Conservation (phyloP, 1,140 invertebrate species). For the Papilio xuthus region DNA sequence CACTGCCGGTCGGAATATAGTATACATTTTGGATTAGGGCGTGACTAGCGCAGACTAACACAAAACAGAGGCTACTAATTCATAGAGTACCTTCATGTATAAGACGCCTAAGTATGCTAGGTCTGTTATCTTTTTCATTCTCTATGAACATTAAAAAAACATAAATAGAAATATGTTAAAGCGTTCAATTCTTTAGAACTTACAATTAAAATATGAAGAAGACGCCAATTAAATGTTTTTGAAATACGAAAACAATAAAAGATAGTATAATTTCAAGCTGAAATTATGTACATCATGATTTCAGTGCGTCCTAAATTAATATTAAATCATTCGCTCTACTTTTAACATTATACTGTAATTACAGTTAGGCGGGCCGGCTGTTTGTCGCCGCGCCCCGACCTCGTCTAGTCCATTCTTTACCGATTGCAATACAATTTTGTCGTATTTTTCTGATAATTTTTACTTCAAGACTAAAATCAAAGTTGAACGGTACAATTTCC, state of each 20-base stretch:
- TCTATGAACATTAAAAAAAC: no score
- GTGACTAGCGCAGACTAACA: slow-evolving; percentile 55
- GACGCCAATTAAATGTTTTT: no score
- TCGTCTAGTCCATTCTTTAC: slow-evolving; percentile 40
- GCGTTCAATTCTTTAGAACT: no score
- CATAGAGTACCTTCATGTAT: slow-evolving; percentile 1
- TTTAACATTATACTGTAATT: slow-evolving; percentile 40
- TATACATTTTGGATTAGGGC: slow-evolving; percentile 56
- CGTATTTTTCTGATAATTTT: not conserved
- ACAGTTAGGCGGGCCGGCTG: slow-evolving; percentile 47
- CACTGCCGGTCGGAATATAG: slow-evolving; percentile 52
- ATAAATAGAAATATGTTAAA: no score
- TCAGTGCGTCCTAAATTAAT: slow-evolving; percentile 17
- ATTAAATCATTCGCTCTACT: slow-evolving; percentile 38
- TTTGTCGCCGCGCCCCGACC: slow-evolving; percentile 53
- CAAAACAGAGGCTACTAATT: slow-evolving; percentile 37
- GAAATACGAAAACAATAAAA: not conserved
- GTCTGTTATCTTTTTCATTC: not conserved
- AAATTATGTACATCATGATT: not conserved
- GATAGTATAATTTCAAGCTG: not conserved
- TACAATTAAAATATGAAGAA: no score
- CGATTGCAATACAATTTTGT: slow-evolving; percentile 25
- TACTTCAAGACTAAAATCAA: not conserved
- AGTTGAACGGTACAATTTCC: not conserved
- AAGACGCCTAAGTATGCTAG: not conserved